Base-by-base conservation (phyloP, 2,113 vertebrate genomes). In the Nothocercus julius region DNA sequence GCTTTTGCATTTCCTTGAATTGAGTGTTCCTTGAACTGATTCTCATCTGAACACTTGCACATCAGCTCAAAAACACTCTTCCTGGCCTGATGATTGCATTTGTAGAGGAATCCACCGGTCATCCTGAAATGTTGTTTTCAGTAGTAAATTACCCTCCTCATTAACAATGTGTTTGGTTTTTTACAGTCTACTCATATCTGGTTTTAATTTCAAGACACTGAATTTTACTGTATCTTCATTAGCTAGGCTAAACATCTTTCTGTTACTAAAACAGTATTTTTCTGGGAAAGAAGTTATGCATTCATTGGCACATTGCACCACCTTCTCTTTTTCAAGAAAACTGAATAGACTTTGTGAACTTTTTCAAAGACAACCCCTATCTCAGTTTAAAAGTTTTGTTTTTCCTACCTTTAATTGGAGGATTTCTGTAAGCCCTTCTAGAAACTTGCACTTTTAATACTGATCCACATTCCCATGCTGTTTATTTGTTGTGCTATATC, bases 1-100 rank as follows among this genome's bases (percentile, higher is more conserved):
- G 32, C 47, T 53, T 58, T 79, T 36, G 40, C 30, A 45, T 90
- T 96, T 96, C 93, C 66, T 92, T 69, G 89, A 89, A 95, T 16
- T 85, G 72, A 61, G 3, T 45, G 82, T 89, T 83, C 85, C 85
- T 82, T 83, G 85, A 93, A 96, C 19, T 86, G 90, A 42, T 66
- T 79, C 62, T 95, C 13, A 47, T 68, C 62, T 86, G 73, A 91
- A 79, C 32, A 15, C 61, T 51, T 90, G 45, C 5, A 13, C 38
- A 90, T 42, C 68, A 81, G 64, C 77, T 91, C 77, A 61, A 81
- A 92, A 87, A 87, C 0, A 1, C 56, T 11, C 44, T 82, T 94
- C 70, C 85, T 88, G 45, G 58, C 64, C 24, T 92, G 85, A 40
- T 90, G 83, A 78, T 81, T 92, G 27, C 85, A 61, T 73, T 92